Conservation (phyloP, 2,797 vertebrate species). For the Neopelma chrysocephalum region DNA sequence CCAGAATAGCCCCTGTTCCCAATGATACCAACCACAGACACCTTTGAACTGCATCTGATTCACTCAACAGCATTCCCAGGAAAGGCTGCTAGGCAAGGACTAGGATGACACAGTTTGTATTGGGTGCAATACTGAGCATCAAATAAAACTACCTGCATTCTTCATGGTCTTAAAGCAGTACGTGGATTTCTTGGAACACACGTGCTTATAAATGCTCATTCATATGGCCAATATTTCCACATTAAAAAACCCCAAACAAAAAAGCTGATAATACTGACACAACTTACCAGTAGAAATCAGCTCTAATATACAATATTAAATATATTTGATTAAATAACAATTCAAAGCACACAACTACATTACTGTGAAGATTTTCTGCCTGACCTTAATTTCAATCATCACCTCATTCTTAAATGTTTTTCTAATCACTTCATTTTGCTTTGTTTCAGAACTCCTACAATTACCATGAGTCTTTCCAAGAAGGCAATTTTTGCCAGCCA, state of each 20-base stretch:
- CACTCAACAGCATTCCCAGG: neutral
- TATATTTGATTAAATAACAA: neutral
- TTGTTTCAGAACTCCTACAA: neutral
- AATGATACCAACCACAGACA: neutral
- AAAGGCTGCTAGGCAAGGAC: neutral
- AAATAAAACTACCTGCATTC: neutral
- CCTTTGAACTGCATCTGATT: neutral
- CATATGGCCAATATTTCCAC: neutral
- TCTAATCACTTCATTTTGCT: neutral
- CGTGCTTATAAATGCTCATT: neutral
- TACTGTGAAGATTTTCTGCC: neutral
- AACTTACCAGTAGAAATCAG: neutral
- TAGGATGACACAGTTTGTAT: fast-evolving
- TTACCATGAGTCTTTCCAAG: neutral
- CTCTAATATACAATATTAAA: neutral
- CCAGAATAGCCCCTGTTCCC: neutral
- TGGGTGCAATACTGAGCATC: neutral
- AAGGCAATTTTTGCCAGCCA: neutral
- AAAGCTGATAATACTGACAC: neutral
- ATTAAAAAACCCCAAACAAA: neutral
- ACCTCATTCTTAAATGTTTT: neutral
- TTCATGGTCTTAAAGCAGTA: neutral
- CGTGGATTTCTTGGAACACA: neutral
- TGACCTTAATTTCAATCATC: neutral
- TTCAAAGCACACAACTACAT: neutral